A percentile compares a stretch with the other conserved stretches of the same genome.
Conservation (phyloP, 2,888 invertebrate genomes). For the Drosophila pseudotalamancana region DNA sequence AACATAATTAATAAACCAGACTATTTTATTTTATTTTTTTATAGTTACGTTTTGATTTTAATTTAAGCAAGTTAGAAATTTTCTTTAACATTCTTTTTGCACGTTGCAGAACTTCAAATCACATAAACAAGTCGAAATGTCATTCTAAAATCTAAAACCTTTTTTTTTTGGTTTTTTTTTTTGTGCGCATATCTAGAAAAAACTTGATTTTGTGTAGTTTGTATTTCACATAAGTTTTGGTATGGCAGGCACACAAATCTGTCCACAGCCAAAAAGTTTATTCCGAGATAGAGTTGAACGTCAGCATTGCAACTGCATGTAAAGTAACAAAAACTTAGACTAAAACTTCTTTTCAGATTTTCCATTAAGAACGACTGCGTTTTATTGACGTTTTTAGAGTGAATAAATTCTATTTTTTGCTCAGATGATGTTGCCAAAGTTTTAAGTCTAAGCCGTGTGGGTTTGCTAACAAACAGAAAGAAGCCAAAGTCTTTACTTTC, state of each 20-base stretch:
- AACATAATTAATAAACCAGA: too few species aligned
- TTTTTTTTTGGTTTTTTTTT: background rate
- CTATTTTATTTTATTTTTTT: background rate
- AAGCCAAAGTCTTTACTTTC: background rate
- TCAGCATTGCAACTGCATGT: conserved; percentile 11
- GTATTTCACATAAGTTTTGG: conserved; percentile 18
- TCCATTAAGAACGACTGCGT: conserved; percentile 6
- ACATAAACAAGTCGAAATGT: conserved; percentile 7
- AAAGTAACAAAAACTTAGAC: conserved; percentile 15
- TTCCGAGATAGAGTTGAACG: conserved; percentile 16
- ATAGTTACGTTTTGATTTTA: too few species aligned
- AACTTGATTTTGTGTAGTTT: conserved; percentile 2
- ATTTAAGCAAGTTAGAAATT: background rate
- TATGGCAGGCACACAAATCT: conserved; percentile 15
- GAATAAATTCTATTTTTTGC: conserved; percentile 1
- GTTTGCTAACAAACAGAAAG: background rate
- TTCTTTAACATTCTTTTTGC: background rate
- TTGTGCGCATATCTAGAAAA: background rate
- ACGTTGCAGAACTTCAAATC: background rate
- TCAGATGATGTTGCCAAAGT: conserved; percentile 5
- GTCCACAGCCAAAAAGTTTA: conserved; percentile 28
- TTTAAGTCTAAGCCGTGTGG: background rate
- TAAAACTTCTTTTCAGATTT: conserved; percentile 16
- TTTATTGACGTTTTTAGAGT: conserved; percentile 16
- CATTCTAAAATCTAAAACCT: conserved; percentile 17